phyloP scores from a whole-genome alignment of 1,140 invertebrate genomes.

The Chironomus striatipennis region DNA sequence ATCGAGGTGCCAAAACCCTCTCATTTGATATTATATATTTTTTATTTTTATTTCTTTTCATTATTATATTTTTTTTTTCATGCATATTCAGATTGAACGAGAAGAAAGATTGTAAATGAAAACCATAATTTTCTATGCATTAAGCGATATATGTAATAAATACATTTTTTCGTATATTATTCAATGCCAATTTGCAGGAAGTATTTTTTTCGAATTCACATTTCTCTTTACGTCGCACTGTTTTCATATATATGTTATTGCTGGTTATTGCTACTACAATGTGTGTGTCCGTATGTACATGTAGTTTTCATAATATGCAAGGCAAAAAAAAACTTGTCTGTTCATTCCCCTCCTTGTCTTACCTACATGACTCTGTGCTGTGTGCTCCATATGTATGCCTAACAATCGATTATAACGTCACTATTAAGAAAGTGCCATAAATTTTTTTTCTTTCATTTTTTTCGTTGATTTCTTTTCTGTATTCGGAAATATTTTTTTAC shows the following conservation, averaged over 20 bases:
- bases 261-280: neutral
- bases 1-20: neutral
- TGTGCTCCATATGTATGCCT: neutral
- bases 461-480: neutral
- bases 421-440: conserved; percentile 13
- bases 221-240: conserved; percentile 11
- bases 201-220: conserved; percentile 8
- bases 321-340: neutral
- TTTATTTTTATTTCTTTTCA: conserved; percentile 1
- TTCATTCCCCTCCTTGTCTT: neutral
- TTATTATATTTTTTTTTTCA: neutral
- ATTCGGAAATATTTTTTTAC: conserved; percentile 2
- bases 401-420: conserved; percentile 8
- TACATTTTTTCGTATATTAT: conserved; percentile 15
- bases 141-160: neutral
- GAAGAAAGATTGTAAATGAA: neutral
- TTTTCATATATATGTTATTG: conserved; percentile 4
- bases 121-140: conserved; percentile 14
- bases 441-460: neutral
- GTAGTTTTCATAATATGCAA: neutral
- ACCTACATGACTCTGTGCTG: too few relatives aligned
- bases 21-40: neutral
- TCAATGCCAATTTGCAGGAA: conserved; percentile 12
- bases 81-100: too few relatives aligned
- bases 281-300: neutral